phyloP scores from a whole-genome alignment of 2,888 invertebrate species.

The Epistrophella euchroma region DNA sequence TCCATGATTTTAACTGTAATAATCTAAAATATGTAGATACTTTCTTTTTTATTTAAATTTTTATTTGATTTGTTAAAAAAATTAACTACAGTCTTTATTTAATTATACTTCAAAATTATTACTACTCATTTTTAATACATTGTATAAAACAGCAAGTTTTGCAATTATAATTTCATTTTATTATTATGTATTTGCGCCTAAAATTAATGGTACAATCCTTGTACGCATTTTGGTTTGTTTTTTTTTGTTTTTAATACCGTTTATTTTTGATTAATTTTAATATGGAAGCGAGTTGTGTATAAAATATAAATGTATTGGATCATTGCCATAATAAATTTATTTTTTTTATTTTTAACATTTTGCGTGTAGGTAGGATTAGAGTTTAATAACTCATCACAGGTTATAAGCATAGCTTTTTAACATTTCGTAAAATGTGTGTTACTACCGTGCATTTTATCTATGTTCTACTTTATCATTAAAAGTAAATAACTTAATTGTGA shows the following conservation, averaged over 20 bases:
- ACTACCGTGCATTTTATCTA: slow-evolving; percentile 69
- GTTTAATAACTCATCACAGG: slow-evolving; percentile 72
- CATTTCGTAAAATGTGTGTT: slow-evolving; percentile 65
- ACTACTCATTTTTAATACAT: slow-evolving; percentile 58
- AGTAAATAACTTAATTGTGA: background rate
- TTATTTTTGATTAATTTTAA: slow-evolving; percentile 53
- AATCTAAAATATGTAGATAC: slow-evolving; percentile 41
- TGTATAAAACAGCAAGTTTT: slow-evolving; percentile 71
- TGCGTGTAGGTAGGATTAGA: slow-evolving; percentile 66
- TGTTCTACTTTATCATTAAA: slow-evolving; percentile 27
- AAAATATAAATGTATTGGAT: slow-evolving; percentile 48
- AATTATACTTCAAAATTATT: slow-evolving; percentile 68
- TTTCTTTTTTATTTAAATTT: slow-evolving; percentile 23
- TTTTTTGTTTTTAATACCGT: slow-evolving; percentile 27
- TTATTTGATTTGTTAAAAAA: slow-evolving; percentile 73
- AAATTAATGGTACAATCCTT: slow-evolving; percentile 55
- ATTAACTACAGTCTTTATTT: slow-evolving; percentile 75
- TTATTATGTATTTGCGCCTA: slow-evolving; percentile 56
- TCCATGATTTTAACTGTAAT: slow-evolving; percentile 41
- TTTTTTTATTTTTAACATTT: slow-evolving; percentile 52
- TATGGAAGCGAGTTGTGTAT: slow-evolving; percentile 73
- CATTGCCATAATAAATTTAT: slow-evolving; percentile 45
- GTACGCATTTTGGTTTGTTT: slow-evolving; percentile 13
- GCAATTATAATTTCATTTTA: slow-evolving; percentile 16
- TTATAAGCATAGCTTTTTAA: slow-evolving; percentile 73